A percentile compares a stretch with the other conserved stretches of the same genome.
Conservation (phyloP, 2,888 invertebrate genomes). For the Druceiella hillmani region DNA sequence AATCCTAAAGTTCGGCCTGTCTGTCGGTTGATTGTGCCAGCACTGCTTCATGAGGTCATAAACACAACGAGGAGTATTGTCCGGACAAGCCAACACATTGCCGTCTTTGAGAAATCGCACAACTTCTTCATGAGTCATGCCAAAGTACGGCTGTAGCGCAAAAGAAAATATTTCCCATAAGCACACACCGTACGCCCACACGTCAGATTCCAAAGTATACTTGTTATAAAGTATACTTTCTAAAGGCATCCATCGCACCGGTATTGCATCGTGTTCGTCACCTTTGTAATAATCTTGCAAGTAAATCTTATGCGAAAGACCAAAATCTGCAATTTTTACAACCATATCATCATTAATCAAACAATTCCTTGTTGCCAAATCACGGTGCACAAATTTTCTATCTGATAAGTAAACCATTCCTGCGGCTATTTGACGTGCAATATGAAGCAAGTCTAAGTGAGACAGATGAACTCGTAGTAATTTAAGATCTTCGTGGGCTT, state of each 20-base stretch:
- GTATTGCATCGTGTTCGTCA: slow-evolving; percentile 92
- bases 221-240: slow-evolving; percentile 96
- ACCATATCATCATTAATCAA: slow-evolving; percentile 90
- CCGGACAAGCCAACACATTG: slow-evolving; percentile 84
- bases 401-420: slow-evolving; percentile 95
- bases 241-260: slow-evolving; percentile 96
- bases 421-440: slow-evolving; percentile 84
- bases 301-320: slow-evolving; percentile 92
- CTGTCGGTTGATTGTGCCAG: slow-evolving; percentile 83
- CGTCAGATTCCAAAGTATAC: slow-evolving; percentile 93
- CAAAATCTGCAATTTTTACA: slow-evolving; percentile 97
- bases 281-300: slow-evolving; percentile 94
- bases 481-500: slow-evolving; percentile 54
- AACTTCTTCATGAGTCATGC: slow-evolving; percentile 96
- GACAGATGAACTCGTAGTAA: slow-evolving; percentile 62
- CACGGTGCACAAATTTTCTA: slow-evolving; percentile 92
- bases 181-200: slow-evolving; percentile 96
- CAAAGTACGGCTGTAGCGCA: slow-evolving; percentile 94
- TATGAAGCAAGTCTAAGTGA: slow-evolving; percentile 76
- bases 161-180: slow-evolving; percentile 97
- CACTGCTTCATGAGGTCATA: slow-evolving; percentile 93
- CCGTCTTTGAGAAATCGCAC: slow-evolving; percentile 92
- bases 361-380: slow-evolving; percentile 93
- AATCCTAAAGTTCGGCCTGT: slow-evolving; percentile 79
- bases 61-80: slow-evolving; percentile 78